phyloP scores from a whole-genome alignment of 2,888 invertebrate species.

The Drosophila putrida region DNA sequence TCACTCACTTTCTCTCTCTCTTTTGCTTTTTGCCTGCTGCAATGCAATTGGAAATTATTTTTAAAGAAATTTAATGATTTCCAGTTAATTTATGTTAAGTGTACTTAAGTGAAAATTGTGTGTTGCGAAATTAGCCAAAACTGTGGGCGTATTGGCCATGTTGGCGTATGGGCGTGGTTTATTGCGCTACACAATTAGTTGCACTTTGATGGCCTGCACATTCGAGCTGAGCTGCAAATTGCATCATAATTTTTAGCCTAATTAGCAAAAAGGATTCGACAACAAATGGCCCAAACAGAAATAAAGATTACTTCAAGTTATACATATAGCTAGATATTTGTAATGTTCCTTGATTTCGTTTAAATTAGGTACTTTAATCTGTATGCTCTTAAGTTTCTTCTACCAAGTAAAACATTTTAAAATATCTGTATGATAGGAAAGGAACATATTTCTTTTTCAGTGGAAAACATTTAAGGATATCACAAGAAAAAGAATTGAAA shows the following conservation, averaged over 20 bases:
- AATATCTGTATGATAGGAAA: too few species aligned
- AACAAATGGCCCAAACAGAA: background rate
- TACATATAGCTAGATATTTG: background rate
- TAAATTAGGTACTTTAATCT: background rate
- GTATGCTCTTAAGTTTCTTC: background rate
- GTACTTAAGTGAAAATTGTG: constrained; percentile 77
- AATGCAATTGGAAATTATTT: constrained; percentile 74
- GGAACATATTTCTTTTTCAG: too few species aligned
- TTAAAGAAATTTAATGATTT: constrained; percentile 75
- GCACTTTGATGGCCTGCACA: constrained; percentile 51
- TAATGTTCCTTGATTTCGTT: background rate
- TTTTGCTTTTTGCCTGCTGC: constrained; percentile 15
- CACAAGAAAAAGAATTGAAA: background rate
- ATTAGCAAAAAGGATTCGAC: constrained; percentile 29
- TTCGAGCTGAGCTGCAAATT: constrained; percentile 32
- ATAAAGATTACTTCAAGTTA: background rate
- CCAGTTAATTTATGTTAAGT: constrained; percentile 78
- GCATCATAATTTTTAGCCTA: constrained; percentile 36
- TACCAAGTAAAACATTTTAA: too few species aligned
- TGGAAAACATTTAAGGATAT: background rate
- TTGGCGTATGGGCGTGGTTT: constrained; percentile 52
- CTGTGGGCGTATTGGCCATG: constrained; percentile 8
- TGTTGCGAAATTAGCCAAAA: constrained; percentile 65
- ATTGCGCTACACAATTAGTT: constrained; percentile 56
- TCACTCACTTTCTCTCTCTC: background rate